Evolutionary conservation across 2,888 invertebrate genomes (phyloP).

Genomic region (Epinotia demarniana): DNA sequence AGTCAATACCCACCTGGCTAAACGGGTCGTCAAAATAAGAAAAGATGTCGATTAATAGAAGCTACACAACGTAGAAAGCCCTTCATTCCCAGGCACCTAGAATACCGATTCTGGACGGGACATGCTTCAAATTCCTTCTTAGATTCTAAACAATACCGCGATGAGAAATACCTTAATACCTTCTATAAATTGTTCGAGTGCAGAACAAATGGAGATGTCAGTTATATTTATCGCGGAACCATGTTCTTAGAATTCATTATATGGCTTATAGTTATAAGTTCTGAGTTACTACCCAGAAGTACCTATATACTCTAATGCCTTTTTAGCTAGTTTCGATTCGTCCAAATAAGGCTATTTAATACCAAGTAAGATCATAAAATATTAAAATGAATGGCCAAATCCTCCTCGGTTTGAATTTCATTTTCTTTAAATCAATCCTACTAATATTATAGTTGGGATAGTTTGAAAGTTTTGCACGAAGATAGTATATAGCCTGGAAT

Average conservation of each 20-base stretch:
- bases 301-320: no score
- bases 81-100: background rate
- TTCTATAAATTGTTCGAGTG: background rate
- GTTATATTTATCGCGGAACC: background rate
- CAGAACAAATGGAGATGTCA: background rate
- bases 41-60: background rate
- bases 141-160: constrained; percentile 13
- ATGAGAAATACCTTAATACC: constrained; percentile 14
- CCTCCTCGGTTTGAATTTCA: no score
- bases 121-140: constrained; percentile 8
- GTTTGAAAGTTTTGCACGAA: no score
- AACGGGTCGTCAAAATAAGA: no score
- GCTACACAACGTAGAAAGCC: background rate
- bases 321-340: no score
- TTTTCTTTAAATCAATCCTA: no score
- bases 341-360: no score
- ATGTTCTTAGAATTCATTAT: background rate
- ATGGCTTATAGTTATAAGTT: background rate
- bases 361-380: no score
- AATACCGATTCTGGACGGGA: background rate
- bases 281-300: background rate
- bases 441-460: no score
- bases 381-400: no score
- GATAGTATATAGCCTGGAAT: no score
- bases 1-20: no score